Evolutionary conservation across 2,113 vertebrate genomes (phyloP), one percentile per base, ranked within the genome.

Genomic region (Danionella cerebrum): DNA sequence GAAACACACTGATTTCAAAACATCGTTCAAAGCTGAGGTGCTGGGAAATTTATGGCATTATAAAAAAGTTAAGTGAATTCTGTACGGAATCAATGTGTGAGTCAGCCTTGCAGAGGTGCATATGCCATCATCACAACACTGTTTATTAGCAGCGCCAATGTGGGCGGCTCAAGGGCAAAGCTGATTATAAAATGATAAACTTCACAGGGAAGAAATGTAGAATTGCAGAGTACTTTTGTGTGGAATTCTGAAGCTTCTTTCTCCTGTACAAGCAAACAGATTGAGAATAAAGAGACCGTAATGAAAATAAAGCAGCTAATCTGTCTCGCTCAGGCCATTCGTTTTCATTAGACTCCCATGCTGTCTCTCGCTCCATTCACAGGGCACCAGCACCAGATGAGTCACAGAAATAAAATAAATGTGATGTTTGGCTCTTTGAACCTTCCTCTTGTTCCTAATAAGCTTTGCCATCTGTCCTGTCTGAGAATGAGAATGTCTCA

Each of bases 101-200:
- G 60, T 64, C 60, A 64, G 60, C 47, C 12, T 13, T n/a, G 29
- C 67, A 59, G 52, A 52, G 59, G 18, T 69, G 66, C 51, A 64
- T 65, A 51, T 33, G 52, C 36, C 29, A 39, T 69, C 39, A 33
- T 41, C 66, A 18, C 2, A 64, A 55, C 52, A 65, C 27, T 44
- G 36, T 74, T 55, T 55, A 74, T 74, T 69, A 65, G 21, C 31
- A 44, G 24, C 42, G 68, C 27, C 14, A 54, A 69, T 65, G 50
- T 59, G 29, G 57, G 66, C 21, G 14, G 45, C 52, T 73, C 44
- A 73, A 69, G 59, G 66, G 48, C 44, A 65, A 14, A 58, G 27
- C 24, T 58, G 36, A 65, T 64, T 24, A 64, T 38, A 57, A 73
- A 65, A 58, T 48, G 42, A 44, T 50, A 13, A 69, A 42, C 51